Conservation (phyloP, 2,113 vertebrate genomes). For the Drymodes brunneopygia region DNA sequence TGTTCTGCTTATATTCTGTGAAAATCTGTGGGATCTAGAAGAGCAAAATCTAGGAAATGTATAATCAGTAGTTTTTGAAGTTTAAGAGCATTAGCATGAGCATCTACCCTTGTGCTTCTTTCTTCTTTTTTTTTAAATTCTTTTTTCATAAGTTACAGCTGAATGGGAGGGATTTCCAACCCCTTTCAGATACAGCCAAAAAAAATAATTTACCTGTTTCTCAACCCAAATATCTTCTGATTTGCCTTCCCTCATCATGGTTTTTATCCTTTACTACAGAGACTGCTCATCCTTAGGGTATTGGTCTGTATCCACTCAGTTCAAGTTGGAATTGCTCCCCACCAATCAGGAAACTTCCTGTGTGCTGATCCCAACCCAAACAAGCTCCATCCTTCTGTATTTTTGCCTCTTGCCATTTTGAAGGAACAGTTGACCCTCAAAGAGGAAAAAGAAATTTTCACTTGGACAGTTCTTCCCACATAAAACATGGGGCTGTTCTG, state of each 20-base stretch:
- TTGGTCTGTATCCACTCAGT: neutral
- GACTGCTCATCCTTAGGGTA: neutral
- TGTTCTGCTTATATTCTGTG: neutral
- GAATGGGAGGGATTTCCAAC: neutral
- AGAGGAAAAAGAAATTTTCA: neutral
- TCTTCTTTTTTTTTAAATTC: neutral
- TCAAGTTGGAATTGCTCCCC: neutral
- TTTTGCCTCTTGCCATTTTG: neutral
- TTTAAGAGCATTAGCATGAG: neutral
- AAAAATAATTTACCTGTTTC: neutral
- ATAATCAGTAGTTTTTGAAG: neutral
- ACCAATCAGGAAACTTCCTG: rapidly evolving
- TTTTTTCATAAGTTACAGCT: neutral
- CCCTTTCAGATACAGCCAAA: neutral
- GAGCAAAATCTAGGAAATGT: neutral
- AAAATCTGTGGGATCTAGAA: neutral
- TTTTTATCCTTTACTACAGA: neutral
- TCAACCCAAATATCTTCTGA: neutral
- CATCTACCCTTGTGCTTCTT: neutral
- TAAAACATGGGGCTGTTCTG: neutral
- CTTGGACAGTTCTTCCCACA: neutral
- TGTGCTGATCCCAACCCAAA: neutral
- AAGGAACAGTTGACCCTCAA: neutral
- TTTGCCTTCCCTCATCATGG: neutral
- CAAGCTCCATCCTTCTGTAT: neutral